phyloP scores from a whole-genome alignment of 2,113 vertebrate species.

The Tor tambroides region DNA sequence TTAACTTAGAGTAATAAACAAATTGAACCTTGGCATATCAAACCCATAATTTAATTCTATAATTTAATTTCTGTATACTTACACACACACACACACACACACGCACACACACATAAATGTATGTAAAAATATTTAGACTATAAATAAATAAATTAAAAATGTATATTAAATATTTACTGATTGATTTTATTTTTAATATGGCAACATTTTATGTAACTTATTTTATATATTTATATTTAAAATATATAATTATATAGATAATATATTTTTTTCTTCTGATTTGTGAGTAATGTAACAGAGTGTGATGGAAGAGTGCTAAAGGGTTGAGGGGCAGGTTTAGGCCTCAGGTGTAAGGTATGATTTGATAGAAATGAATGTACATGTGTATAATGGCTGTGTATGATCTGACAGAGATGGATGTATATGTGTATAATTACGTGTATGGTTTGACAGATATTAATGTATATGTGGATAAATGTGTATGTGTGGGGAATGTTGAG shows the following conservation, averaged over 20 bases:
- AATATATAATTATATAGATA: too few species aligned
- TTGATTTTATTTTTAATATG: too few species aligned
- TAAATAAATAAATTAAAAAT: too few species aligned
- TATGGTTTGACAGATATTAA: not conserved
- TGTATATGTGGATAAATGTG: not conserved
- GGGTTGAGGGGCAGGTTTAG: not conserved
- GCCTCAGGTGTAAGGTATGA: not conserved
- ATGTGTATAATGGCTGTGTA: not conserved
- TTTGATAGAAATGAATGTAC: not conserved
- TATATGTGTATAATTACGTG: not conserved
- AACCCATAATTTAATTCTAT: too few species aligned
- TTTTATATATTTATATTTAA: not conserved
- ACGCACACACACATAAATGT: too few species aligned
- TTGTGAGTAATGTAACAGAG: not conserved
- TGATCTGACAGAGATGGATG: not conserved
- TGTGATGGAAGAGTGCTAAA: not conserved
- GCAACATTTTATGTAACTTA: too few species aligned
- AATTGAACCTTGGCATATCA: too few species aligned
- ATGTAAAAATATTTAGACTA: too few species aligned
- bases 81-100: too few species aligned
- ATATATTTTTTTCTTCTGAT: not conserved
- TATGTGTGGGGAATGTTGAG: not conserved
- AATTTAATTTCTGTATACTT: too few species aligned
- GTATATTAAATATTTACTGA: too few species aligned
- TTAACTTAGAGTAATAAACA: too few species aligned